A percentile compares a stretch with the other conserved stretches of the same genome.
Evolutionary conservation across 2,888 invertebrate species (phyloP).

Genomic region (Idaea straminata): DNA sequence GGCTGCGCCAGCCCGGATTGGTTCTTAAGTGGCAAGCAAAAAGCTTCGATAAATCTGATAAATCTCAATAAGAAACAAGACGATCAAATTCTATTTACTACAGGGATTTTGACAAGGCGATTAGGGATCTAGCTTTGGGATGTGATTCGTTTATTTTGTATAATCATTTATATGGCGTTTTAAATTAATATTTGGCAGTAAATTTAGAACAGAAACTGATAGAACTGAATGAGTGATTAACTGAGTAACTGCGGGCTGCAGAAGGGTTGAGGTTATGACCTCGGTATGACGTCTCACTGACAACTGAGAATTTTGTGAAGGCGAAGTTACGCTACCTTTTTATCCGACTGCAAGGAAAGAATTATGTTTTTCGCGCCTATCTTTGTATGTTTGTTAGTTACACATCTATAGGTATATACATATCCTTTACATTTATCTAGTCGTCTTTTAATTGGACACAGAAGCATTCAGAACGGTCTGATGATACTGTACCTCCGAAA

Average conservation of each 20-base stretch:
- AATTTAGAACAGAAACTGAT: neutral
- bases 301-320: no score
- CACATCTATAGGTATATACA: no score
- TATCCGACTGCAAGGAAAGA: no score
- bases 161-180: conserved; percentile 10
- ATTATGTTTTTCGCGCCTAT: no score
- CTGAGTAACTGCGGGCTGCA: no score
- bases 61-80: conserved; percentile 63
- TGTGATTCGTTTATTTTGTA: conserved; percentile 35
- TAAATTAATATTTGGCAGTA: neutral
- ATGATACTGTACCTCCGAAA: neutral
- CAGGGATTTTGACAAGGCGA: conserved; percentile 53
- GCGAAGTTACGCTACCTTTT: no score
- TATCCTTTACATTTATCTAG: no score
- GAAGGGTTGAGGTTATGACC: no score
- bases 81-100: conserved; percentile 60
- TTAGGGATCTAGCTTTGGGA: conserved; percentile 45
- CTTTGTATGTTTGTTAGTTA: no score
- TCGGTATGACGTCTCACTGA: no score
- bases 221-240: no score
- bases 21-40: conserved; percentile 69
- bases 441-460: neutral
- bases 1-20: conserved; percentile 60
- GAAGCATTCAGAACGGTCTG: neutral
- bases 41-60: conserved; percentile 65